phyloP scores from a whole-genome alignment of 2,888 invertebrate genomes.

The Gastracanthus pulcherrimus region DNA sequence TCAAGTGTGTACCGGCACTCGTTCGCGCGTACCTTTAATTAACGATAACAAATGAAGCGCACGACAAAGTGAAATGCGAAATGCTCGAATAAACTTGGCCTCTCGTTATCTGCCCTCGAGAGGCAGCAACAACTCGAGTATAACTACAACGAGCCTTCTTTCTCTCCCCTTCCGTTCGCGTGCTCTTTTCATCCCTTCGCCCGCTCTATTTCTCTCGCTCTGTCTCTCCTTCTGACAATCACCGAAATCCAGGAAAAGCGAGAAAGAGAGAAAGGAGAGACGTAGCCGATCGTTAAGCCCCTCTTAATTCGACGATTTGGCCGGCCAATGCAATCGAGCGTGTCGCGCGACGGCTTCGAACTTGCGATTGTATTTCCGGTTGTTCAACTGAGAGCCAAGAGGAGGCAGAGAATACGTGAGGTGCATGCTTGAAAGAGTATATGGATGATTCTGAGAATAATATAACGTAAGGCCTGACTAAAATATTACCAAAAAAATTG shows the following conservation, averaged over 20 bases:
- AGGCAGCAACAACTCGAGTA: not conserved
- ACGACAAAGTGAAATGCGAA: constrained; percentile 1
- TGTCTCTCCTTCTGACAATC: not conserved
- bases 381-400: not conserved
- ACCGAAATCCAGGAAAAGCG: not conserved
- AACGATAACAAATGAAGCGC: constrained; percentile 14
- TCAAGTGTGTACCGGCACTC: no score
- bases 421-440: no score
- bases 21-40: constrained; percentile 7
- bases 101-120: not conserved
- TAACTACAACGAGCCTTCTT: not conserved
- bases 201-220: no score
- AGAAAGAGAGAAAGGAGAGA: not conserved
- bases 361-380: constrained; percentile 33
- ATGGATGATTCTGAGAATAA: no score
- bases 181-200: no score
- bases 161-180: not conserved
- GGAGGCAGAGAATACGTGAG: no score
- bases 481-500: no score
- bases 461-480: no score
- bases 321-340: not conserved
- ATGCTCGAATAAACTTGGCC: not conserved
- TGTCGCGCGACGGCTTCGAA: not conserved
- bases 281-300: constrained; percentile 1
- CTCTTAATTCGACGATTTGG: constrained; percentile 40